Evolutionary conservation across 2,797 vertebrate genomes (phyloP).

Genomic region (Malurus leucopterus): DNA sequence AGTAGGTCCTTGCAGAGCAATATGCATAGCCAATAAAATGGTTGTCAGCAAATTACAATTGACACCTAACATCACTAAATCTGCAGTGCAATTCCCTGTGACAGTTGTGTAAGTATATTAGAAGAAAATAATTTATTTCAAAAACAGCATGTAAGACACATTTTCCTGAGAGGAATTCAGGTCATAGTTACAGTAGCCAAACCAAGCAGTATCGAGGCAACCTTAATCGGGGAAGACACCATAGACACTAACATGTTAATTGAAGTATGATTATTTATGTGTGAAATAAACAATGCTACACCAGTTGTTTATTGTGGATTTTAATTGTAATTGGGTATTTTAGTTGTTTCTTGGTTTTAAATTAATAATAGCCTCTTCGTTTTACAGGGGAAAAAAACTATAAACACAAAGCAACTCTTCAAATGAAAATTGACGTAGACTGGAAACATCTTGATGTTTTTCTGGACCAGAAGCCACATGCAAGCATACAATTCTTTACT

Average conservation of each 20-base stretch:
- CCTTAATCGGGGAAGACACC: conserved; percentile 72
- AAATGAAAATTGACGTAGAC: conserved; percentile 48
- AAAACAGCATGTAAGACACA: conserved; percentile 74
- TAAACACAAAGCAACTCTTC: conserved; percentile 62
- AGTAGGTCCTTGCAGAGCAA: conserved; percentile 77
- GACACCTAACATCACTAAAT: conserved; percentile 86
- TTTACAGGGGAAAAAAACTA: conserved; percentile 66
- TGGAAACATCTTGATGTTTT: neutral
- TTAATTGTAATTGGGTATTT: conserved; percentile 73
- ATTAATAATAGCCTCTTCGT: conserved; percentile 70
- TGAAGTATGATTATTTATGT: conserved; percentile 75
- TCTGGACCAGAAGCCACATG: neutral
- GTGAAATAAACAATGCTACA: conserved; percentile 73
- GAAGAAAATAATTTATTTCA: conserved; percentile 88
- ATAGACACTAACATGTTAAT: conserved; percentile 71
- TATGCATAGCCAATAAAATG: conserved; percentile 89
- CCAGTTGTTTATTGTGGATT: conserved; percentile 70
- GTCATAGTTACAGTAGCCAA: conserved; percentile 79
- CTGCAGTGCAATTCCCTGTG: conserved; percentile 87
- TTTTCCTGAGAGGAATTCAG: conserved; percentile 75
- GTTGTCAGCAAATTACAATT: conserved; percentile 92
- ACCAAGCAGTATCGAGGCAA: conserved; percentile 73
- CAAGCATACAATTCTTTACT: neutral
- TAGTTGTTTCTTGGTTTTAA: conserved; percentile 75
- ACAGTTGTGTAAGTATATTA: conserved; percentile 92